These are phyloP conservation scores for Varanus salvator DNA, from an alignment of 2,113 vertebrate species.

Conservation along the genomic window DNA sequence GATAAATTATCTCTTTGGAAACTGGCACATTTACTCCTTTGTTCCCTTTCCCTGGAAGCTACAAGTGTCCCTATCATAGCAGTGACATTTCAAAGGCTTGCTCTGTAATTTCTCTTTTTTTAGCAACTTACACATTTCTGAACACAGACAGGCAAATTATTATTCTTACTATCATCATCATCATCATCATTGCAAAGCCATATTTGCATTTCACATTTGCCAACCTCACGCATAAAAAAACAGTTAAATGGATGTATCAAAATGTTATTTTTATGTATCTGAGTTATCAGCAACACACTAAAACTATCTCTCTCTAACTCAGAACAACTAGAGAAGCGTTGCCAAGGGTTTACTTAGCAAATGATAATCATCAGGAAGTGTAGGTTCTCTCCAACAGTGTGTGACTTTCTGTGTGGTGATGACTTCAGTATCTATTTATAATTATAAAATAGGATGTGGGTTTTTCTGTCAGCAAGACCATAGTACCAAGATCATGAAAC, in stretches of 20 bases:
- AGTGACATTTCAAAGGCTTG: background rate
- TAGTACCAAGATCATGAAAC: no score
- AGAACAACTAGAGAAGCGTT: background rate
- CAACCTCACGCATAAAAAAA: background rate
- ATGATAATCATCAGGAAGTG: background rate
- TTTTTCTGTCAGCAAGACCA: no score
- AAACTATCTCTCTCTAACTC: background rate
- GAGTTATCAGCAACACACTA: background rate
- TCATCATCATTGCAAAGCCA: background rate
- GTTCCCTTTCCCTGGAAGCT: constrained; percentile 5
- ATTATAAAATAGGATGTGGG: no score
- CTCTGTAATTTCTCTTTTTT: background rate
- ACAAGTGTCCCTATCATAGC: constrained; percentile 7
- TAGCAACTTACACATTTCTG: background rate
- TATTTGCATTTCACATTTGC: background rate
- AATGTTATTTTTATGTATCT: background rate
- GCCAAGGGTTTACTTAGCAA: background rate
- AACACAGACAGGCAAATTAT: background rate
- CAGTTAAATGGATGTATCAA: background rate
- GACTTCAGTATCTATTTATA: background rate
- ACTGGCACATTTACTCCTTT: constrained; percentile 13
- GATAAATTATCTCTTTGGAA: constrained; percentile 13
- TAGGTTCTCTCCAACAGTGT: background rate
- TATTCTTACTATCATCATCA: no score
- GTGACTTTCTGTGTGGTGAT: background rate